Percentiles rank a stretch among this genome's conserved stretches.
Evolutionary conservation across 1,140 invertebrate species (phyloP).

Genomic region (Lordiphosa mommai): DNA sequence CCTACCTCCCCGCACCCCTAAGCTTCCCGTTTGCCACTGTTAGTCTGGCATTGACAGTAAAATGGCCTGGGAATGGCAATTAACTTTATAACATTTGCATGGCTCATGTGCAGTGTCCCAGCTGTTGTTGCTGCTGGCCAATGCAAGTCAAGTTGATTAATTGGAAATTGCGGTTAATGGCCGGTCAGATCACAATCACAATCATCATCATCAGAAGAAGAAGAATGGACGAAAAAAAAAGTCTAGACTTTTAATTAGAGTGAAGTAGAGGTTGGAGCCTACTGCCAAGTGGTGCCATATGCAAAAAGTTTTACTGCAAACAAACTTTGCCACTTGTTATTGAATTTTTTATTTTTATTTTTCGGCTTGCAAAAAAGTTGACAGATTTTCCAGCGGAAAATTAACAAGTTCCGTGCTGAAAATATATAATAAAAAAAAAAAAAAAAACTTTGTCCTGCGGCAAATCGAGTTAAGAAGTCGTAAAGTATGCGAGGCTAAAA

Average conservation of each 20-base stretch:
- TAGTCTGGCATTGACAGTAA: constrained; percentile 26
- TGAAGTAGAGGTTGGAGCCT: constrained; percentile 25
- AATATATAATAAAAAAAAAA: constrained; percentile 20
- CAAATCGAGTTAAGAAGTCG: constrained; percentile 70
- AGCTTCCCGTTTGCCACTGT: no score
- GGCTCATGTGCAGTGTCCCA: constrained; percentile 43
- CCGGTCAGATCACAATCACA: constrained; percentile 38
- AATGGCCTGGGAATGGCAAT: constrained; percentile 57
- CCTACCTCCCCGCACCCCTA: no score
- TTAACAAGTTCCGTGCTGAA: constrained; percentile 61
- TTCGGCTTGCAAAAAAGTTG: constrained; percentile 49
- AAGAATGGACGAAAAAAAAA: constrained; percentile 14
- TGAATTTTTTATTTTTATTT: constrained; percentile 34
- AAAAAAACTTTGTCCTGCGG: constrained; percentile 60
- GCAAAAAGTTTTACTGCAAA: constrained; percentile 38
- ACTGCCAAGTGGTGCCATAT: constrained; percentile 25
- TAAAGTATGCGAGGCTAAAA: constrained; percentile 64
- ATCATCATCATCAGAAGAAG: constrained; percentile 11
- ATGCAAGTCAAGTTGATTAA: constrained; percentile 66
- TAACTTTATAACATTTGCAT: constrained; percentile 74
- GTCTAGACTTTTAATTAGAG: constrained; percentile 75
- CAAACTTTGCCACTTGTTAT: constrained; percentile 56
- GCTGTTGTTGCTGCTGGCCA: constrained; percentile 22
- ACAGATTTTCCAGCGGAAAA: constrained; percentile 74
- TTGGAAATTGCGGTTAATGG: constrained; percentile 73